Conservation (phyloP, 2,797 vertebrate species). For the Bradypodion ventrale region DNA sequence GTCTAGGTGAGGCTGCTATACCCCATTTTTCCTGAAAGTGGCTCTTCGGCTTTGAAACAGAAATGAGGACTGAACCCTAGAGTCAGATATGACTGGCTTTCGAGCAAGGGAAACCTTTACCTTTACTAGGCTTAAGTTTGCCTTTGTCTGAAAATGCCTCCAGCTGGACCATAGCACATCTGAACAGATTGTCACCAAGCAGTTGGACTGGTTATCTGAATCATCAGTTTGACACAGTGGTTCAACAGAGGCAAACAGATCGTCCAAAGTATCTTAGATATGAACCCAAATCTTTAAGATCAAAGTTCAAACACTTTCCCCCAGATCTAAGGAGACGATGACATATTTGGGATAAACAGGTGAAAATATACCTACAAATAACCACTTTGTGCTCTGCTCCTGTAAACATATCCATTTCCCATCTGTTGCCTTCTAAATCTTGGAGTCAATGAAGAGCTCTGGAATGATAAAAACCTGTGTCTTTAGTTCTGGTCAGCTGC, state of each 20-base stretch:
- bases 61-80: no score
- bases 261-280: background rate
- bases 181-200: background rate
- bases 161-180: background rate
- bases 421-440: background rate
- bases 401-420: background rate
- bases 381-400: background rate
- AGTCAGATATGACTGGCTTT: no score
- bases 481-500: conserved; percentile 8
- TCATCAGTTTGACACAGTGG: background rate
- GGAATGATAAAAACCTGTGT: conserved; percentile 9
- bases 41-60: no score
- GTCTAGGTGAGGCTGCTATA: background rate
- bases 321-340: background rate
- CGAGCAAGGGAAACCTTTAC: no score
- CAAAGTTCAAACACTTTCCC: background rate
- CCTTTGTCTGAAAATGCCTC: no score
- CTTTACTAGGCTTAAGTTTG: background rate
- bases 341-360: background rate
- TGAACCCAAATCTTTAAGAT: background rate
- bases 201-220: background rate
- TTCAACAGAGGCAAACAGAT: background rate
- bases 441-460: background rate
- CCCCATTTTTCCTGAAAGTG: background rate
- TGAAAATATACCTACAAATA: background rate